Base-by-base conservation (phyloP, 1,140 invertebrate genomes). In the Diorhabda carinulata region DNA sequence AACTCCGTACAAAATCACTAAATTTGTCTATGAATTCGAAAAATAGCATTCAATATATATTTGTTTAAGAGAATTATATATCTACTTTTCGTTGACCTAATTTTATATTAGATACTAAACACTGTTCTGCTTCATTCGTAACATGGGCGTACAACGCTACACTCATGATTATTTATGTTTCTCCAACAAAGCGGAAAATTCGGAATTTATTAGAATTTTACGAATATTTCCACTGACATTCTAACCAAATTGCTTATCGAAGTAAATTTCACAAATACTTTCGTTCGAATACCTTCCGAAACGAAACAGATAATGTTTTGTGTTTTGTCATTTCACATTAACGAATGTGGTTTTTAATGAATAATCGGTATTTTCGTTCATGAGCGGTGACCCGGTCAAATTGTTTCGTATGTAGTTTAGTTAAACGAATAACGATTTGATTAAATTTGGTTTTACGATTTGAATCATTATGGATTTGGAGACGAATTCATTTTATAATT, bases 131-230 rank as follows among this genome's bases (percentile, higher is more conserved):
- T 25, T 25, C 25, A 25, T 25, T 25, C 25, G 25, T 25, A 25
- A 25, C 25, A 25, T 25, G 25, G 25, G 25, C 25, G 25, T 25
- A 25, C 25, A 25, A 25, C 0, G 25, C 25, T 25, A 25, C 25
- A 61, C 58, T 6, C 67, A 42, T 45, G 43, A 41, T 60, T 67
- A 67, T 67, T 67, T 60, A 47, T 67, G 65, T 25, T 67, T 40
- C 45, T 56, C n/a, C 45, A 57, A 5, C 52, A 41, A 56, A 64
- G 63, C 63, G 63, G 44, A 57, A 64, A 64, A 64, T 64, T 64
- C 47, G 63, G 40, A 25, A 64, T 64, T 64, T 64, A 64, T 64
- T 64, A 43, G 63, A 64, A 64, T 64, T 64, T 64, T 44, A 64
- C 63, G 45, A 64, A 64, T 64, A 64, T 64, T 25, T 57, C 43